Percentiles rank a stretch among this genome's conserved stretches.
These are phyloP conservation scores for Xylocampa areola DNA, from an alignment of 2,888 invertebrate genomes.

Conservation along the genomic window DNA sequence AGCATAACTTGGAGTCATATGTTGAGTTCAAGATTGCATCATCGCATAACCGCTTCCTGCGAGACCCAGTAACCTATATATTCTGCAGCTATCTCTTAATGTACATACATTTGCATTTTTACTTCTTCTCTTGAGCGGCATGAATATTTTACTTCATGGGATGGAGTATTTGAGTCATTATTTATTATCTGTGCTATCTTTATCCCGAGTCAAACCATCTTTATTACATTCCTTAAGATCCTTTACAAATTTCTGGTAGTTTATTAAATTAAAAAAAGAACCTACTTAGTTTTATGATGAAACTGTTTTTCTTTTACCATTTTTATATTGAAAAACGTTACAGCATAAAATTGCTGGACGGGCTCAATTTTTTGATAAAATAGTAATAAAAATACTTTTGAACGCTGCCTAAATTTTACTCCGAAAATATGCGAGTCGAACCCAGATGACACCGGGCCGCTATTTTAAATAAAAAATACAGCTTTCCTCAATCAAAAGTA, in stretches of 20 bases:
- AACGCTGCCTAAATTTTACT: too few relatives aligned
- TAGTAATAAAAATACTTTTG: too few relatives aligned
- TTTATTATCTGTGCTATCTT: background rate
- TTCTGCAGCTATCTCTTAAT: background rate
- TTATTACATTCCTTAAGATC: background rate
- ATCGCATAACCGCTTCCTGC: constrained; percentile 19
- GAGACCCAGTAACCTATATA: constrained; percentile 21
- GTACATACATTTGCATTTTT: constrained; percentile 6
- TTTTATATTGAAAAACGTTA: too few relatives aligned
- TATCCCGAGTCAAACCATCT: background rate
- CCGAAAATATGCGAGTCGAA: too few relatives aligned
- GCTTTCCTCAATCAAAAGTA: constrained; percentile 34
- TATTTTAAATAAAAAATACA: too few relatives aligned
- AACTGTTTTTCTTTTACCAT: too few relatives aligned
- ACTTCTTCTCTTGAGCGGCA: background rate
- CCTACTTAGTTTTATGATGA: too few relatives aligned
- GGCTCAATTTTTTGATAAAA: too few relatives aligned
- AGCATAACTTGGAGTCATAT: constrained; percentile 6
- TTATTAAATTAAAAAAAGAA: too few relatives aligned
- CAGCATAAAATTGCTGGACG: too few relatives aligned
- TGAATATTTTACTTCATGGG: constrained; percentile 8
- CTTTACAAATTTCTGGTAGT: background rate
- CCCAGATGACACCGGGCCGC: too few relatives aligned
- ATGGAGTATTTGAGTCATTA: constrained; percentile 3
- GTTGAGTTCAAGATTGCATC: constrained; percentile 19